Evolutionary conservation across 2,113 vertebrate species (phyloP).

Genomic region (Boleophthalmus pectinirostris): DNA sequence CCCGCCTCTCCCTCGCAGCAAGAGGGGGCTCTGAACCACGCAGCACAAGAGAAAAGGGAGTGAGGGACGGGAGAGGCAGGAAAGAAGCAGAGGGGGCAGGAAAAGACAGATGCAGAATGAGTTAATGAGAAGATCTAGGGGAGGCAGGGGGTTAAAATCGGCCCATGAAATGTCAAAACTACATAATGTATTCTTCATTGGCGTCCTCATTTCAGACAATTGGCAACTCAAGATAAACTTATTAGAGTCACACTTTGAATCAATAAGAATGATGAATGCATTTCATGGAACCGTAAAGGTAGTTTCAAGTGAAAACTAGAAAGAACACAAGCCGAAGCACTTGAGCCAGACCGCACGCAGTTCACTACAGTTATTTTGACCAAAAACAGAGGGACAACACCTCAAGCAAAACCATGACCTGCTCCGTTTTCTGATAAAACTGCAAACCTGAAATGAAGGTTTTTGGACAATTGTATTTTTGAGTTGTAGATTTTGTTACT

Average conservation of each 20-base stretch:
- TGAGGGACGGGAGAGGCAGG: constrained; percentile 60
- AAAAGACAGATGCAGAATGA: constrained; percentile 75
- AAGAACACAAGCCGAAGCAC: constrained; percentile 63
- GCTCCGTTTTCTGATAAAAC: neutral
- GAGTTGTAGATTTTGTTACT: neutral
- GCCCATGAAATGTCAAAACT: constrained; percentile 64
- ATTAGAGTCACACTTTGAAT: constrained; percentile 10
- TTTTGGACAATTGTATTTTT: neutral
- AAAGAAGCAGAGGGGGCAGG: constrained; percentile 67
- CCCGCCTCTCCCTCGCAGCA: constrained; percentile 82
- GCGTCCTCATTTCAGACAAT: neutral
- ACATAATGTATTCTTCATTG: neutral
- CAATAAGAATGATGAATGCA: constrained; percentile 28
- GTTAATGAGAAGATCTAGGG: constrained; percentile 77
- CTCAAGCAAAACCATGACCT: constrained; percentile 53
- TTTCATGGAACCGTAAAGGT: constrained; percentile 73
- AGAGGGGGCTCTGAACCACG: constrained; percentile 82
- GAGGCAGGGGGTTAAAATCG: constrained; percentile 73
- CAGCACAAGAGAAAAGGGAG: constrained; percentile 69
- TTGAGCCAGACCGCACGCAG: constrained; percentile 57
- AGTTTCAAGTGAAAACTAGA: constrained; percentile 66
- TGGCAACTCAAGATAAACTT: neutral
- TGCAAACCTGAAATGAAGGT: neutral
- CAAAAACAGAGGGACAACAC: constrained; percentile 29
- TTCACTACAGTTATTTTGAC: constrained; percentile 36